These are phyloP conservation scores for Plectropomus leopardus DNA, from an alignment of 2,113 vertebrate genomes.

Conservation along the genomic window DNA sequence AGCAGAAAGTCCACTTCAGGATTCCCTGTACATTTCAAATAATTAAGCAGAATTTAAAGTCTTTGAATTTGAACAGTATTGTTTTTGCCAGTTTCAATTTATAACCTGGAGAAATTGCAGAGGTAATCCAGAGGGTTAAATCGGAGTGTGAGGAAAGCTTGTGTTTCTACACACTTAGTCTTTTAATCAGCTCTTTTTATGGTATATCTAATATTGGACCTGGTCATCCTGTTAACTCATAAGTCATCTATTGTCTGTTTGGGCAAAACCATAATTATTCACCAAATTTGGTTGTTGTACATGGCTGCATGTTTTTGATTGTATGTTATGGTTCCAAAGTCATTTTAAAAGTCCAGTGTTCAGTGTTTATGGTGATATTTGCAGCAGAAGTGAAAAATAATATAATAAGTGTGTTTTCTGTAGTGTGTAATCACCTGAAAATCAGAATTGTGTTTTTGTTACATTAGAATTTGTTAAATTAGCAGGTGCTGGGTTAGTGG, in stretches of 20 bases:
- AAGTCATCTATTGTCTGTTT: neutral
- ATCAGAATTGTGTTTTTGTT: too few relatives aligned
- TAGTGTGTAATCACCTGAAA: too few relatives aligned
- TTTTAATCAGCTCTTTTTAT: slow-evolving; percentile 10
- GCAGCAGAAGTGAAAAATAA: too few relatives aligned
- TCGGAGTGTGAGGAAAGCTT: neutral
- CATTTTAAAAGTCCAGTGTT: too few relatives aligned
- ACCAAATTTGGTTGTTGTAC: neutral
- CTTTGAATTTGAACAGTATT: neutral
- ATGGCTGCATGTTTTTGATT: neutral
- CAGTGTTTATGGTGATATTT: too few relatives aligned
- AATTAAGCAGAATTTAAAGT: slow-evolving; percentile 10
- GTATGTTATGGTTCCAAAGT: neutral
- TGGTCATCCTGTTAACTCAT: neutral
- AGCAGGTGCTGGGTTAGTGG: too few relatives aligned
- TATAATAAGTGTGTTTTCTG: too few relatives aligned
- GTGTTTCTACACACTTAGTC: neutral
- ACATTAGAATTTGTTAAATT: too few relatives aligned
- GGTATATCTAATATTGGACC: too few relatives aligned
- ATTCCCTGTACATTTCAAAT: slow-evolving; percentile 19
- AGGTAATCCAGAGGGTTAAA: slow-evolving; percentile 1
- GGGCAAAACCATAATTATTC: neutral
- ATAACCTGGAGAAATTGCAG: neutral
- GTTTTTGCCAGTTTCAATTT: slow-evolving; percentile 14
- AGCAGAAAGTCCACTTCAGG: neutral